Evolutionary conservation across 2,797 vertebrate species (phyloP).

Genomic region (Mico argentatus): DNA sequence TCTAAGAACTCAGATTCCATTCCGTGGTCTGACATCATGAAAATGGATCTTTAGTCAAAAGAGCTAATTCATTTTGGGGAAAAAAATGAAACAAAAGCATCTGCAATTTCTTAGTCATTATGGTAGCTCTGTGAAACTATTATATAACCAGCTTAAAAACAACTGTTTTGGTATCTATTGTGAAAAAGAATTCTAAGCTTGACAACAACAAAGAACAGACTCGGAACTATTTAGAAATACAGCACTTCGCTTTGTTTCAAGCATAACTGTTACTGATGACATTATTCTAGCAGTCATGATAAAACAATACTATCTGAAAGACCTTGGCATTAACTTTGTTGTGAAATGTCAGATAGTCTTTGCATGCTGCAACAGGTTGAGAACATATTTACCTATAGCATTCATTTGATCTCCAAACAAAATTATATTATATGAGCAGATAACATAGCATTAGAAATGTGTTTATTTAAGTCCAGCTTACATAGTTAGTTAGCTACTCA

Average conservation of each 20-base stretch:
- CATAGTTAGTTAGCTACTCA: not conserved
- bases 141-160: not conserved
- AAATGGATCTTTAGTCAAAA: constrained; percentile 48
- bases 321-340: constrained; percentile 46
- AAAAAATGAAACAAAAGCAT: constrained; percentile 25
- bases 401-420: constrained; percentile 13
- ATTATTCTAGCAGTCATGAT: constrained; percentile 27
- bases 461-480: not conserved
- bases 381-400: not conserved
- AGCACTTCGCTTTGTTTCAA: constrained; percentile 24
- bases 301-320: constrained; percentile 47
- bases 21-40: not conserved
- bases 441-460: not conserved
- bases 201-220: not conserved
- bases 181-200: constrained; percentile 14
- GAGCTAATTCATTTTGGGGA: not conserved
- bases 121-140: not conserved
- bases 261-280: not conserved
- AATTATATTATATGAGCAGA: not conserved
- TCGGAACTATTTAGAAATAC: not conserved
- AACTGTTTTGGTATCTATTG: not conserved
- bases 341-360: constrained; percentile 55
- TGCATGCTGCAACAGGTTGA: constrained; percentile 6
- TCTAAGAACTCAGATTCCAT: constrained; percentile 54
- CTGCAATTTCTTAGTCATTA: constrained; percentile 14